Conservation (phyloP, 2,888 invertebrate genomes). For the Peribatodes rhomboidaria region DNA sequence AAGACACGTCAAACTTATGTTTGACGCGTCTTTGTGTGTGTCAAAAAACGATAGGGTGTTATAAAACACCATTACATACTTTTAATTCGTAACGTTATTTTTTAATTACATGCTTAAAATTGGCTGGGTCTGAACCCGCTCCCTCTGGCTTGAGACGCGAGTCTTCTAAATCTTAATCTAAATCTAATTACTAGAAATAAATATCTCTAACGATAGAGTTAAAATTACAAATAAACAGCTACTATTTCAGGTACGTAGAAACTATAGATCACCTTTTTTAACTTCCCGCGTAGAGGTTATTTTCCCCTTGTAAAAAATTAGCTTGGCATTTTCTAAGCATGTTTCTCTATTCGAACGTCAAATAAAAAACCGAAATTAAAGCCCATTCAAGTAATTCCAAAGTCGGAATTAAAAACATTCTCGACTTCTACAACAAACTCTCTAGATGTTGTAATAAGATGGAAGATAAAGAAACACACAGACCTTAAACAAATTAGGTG, state of each 20-base stretch:
- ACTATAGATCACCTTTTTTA: neutral
- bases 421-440: constrained; percentile 21
- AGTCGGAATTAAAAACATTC: constrained; percentile 19
- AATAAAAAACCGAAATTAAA: constrained; percentile 19
- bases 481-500: constrained; percentile 19
- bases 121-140: too few relatives aligned
- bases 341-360: constrained; percentile 6
- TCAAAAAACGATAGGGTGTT: too few relatives aligned
- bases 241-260: neutral
- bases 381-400: constrained; percentile 11
- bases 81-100: too few relatives aligned
- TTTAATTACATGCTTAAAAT: too few relatives aligned
- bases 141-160: too few relatives aligned
- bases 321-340: neutral
- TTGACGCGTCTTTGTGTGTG: too few relatives aligned
- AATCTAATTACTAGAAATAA: too few relatives aligned
- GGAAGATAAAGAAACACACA: constrained; percentile 26
- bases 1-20: too few relatives aligned
- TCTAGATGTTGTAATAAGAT: constrained; percentile 27
- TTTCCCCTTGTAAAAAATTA: neutral
- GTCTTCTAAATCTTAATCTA: too few relatives aligned
- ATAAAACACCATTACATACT: too few relatives aligned
- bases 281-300: neutral
- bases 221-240: too few relatives aligned
- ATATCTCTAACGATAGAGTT: too few relatives aligned